phyloP scores from a whole-genome alignment of 2,113 vertebrate species.

The Gnathonemus longibarbis region DNA sequence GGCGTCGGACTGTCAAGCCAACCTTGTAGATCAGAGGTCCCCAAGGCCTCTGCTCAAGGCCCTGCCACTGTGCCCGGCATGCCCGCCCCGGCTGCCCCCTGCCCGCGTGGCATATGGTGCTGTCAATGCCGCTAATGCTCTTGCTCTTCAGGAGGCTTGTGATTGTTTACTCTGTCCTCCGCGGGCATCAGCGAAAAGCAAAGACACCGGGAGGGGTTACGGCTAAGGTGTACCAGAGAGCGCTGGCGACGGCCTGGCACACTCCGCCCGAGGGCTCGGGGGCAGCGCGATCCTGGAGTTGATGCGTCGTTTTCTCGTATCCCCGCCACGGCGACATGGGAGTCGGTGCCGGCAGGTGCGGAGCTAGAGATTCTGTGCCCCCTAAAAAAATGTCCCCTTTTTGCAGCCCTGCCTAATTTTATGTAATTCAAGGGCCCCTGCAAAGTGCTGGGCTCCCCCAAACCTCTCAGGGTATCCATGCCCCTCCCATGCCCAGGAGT shows the following conservation, averaged over 20 bases:
- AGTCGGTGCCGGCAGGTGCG: not conserved
- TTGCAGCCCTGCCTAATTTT: not conserved
- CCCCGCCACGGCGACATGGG: not conserved
- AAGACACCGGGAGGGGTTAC: not conserved
- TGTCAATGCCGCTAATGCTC: conserved; percentile 31
- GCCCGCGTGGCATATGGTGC: conserved; percentile 38
- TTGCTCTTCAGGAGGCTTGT: conserved; percentile 28
- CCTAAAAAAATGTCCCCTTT: not conserved
- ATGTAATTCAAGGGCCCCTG: not conserved
- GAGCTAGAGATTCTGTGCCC: not conserved
- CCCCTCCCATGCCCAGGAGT: not conserved
- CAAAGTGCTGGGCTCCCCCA: not conserved
- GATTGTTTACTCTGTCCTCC: conserved; percentile 13
- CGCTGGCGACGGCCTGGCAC: not conserved
- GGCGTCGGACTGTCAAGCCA: conserved; percentile 27
- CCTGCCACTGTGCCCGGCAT: conserved; percentile 9
- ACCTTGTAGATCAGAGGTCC: conserved; percentile 9
- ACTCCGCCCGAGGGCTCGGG: not conserved
- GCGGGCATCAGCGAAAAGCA: not conserved
- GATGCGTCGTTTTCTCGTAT: not conserved
- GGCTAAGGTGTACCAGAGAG: not conserved
- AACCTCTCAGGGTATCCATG: not conserved
- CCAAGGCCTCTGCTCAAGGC: conserved; percentile 17
- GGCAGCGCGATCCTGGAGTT: not conserved
- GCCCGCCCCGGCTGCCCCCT: conserved; percentile 18